Conservation (phyloP, 1,140 invertebrate species). For the Drosophila sturtevanti region DNA sequence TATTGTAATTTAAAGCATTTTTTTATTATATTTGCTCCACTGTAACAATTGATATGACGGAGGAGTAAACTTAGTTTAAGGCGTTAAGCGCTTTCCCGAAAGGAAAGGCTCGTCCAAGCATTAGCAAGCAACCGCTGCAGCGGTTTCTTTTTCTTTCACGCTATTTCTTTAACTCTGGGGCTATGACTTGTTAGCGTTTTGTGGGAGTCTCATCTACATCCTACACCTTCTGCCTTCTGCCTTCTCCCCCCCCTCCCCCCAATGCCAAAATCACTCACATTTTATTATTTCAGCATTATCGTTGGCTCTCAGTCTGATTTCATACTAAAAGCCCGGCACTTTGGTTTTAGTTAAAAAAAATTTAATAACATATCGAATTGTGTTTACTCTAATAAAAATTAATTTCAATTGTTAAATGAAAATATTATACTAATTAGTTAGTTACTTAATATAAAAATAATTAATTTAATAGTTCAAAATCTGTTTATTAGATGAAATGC, state of each 20-base stretch:
- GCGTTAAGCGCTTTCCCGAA: slow-evolving; percentile 14
- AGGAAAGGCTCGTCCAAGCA: slow-evolving; percentile 22
- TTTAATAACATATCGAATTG: background rate
- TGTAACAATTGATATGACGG: background rate
- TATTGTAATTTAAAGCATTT: too few relatives aligned
- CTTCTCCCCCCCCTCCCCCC: background rate
- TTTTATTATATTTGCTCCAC: background rate
- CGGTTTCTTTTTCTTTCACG: background rate
- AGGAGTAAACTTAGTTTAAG: slow-evolving; percentile 3
- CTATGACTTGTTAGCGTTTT: slow-evolving; percentile 64
- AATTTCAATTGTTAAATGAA: background rate
- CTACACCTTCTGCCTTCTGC: slow-evolving; percentile 6
- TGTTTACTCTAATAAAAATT: background rate
- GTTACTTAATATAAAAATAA: too few relatives aligned
- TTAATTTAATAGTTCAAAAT: too few relatives aligned
- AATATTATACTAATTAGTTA: too few relatives aligned
- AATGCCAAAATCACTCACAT: background rate
- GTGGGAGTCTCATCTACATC: slow-evolving; percentile 54
- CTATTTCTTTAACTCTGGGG: slow-evolving; percentile 3
- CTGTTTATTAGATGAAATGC: too few relatives aligned
- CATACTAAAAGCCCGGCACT: slow-evolving; percentile 35
- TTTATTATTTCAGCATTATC: slow-evolving; percentile 44
- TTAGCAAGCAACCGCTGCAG: slow-evolving; percentile 15
- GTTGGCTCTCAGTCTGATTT: slow-evolving; percentile 27
- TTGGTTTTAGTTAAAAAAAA: too few relatives aligned